phyloP scores from a whole-genome alignment of 2,797 vertebrate species.

The Girardinus metallicus region DNA sequence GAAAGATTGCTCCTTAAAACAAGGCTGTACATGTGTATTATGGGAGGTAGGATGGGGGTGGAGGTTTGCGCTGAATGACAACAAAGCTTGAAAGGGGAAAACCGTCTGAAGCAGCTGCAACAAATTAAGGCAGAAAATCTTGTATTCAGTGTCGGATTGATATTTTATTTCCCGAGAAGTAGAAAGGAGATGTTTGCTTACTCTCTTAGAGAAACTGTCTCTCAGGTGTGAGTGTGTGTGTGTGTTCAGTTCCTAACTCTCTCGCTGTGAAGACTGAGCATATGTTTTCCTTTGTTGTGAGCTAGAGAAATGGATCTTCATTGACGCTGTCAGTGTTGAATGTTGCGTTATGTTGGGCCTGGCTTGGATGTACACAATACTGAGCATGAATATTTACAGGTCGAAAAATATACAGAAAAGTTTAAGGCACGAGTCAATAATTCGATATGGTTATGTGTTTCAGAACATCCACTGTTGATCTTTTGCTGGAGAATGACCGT shows the following conservation, averaged over 20 bases:
- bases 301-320: conserved; percentile 15
- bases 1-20: conserved; percentile 70
- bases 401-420: neutral
- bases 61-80: conserved; percentile 14
- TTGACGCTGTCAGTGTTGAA: conserved; percentile 11
- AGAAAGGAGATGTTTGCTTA: conserved; percentile 38
- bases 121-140: conserved; percentile 51
- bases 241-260: conserved; percentile 30
- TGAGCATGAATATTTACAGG: neutral
- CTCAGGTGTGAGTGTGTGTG: conserved; percentile 14
- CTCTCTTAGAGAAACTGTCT: conserved; percentile 12
- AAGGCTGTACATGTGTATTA: conserved; percentile 60
- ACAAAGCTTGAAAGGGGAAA: neutral
- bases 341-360: conserved; percentile 26
- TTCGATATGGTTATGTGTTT: neutral
- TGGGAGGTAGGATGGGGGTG: conserved; percentile 25
- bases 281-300: conserved; percentile 20
- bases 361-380: neutral
- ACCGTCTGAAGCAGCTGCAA: conserved; percentile 29
- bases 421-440: conserved; percentile 4
- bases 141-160: conserved; percentile 40
- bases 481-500: neutral
- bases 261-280: conserved; percentile 17
- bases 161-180: conserved; percentile 35
- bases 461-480: conserved; percentile 13